phyloP scores from a whole-genome alignment of 1,140 invertebrate genomes.

The Drosophila malerkotliana region DNA sequence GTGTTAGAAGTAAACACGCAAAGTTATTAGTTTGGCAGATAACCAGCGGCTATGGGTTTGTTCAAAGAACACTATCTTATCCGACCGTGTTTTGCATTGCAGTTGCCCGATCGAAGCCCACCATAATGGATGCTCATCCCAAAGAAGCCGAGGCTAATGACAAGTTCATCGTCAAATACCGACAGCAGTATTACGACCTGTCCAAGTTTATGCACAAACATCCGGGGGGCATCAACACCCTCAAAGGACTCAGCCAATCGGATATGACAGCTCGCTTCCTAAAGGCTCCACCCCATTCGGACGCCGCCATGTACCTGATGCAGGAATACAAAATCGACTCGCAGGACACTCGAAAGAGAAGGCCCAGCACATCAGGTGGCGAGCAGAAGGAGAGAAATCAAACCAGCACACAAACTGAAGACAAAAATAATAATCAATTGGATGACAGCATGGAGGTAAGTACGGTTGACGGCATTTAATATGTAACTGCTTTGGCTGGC shows the following conservation, averaged over 20 bases:
- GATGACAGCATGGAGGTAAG: conserved; percentile 83
- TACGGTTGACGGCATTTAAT: conserved; percentile 32
- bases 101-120: conserved; percentile 29
- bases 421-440: conserved; percentile 72
- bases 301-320: conserved; percentile 86
- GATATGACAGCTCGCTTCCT: conserved; percentile 85
- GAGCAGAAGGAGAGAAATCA: conserved; percentile 15
- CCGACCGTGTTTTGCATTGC: conserved; percentile 22
- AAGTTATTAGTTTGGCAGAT: conserved; percentile 29
- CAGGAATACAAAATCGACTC: conserved; percentile 85
- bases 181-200: conserved; percentile 85
- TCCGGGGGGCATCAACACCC: conserved; percentile 86
- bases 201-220: conserved; percentile 86
- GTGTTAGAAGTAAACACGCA: conserved; percentile 22
- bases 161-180: conserved; percentile 85
- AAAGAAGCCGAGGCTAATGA: conserved; percentile 22
- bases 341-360: conserved; percentile 15
- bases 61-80: conserved; percentile 3
- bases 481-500: conserved; percentile 9
- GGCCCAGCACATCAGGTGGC: neutral
- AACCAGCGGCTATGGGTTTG: neutral
- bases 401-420: conserved; percentile 45
- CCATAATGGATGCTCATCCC: conserved; percentile 40
- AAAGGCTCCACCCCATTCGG: conserved; percentile 85
- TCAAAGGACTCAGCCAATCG: conserved; percentile 84